These are phyloP conservation scores for Myiothlypis chrysogaster DNA, from an alignment of 2,797 vertebrate species.

Conservation along the genomic window DNA sequence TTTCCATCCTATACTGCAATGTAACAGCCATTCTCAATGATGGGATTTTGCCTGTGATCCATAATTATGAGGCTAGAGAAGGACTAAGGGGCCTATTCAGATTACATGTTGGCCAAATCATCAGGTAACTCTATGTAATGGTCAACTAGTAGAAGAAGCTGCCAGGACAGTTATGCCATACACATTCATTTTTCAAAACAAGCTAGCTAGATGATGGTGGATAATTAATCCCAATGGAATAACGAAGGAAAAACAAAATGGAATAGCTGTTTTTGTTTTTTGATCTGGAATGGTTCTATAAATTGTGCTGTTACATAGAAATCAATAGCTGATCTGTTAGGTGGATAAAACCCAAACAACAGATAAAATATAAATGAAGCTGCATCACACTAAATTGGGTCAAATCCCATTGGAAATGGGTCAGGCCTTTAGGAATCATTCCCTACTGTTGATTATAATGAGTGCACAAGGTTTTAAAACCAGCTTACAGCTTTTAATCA, in stretches of 20 bases:
- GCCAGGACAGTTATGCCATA: background rate
- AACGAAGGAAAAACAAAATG: background rate
- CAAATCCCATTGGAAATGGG: conserved; percentile 42
- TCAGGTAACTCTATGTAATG: background rate
- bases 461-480: conserved; percentile 55
- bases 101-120: background rate
- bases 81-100: background rate
- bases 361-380: conserved; percentile 20
- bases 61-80: background rate
- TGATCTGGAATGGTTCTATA: background rate
- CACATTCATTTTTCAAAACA: background rate
- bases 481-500: conserved; percentile 63
- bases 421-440: conserved; percentile 47
- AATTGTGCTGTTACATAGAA: background rate
- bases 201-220: background rate
- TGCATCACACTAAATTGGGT: conserved; percentile 31
- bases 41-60: background rate
- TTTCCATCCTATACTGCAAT: background rate
- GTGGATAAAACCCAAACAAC: background rate
- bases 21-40: background rate
- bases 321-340: background rate
- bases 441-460: conserved; percentile 55
- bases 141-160: background rate
- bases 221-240: background rate
- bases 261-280: background rate